A percentile compares a stretch with the other conserved stretches of the same genome.
Evolutionary conservation across 2,888 invertebrate genomes (phyloP).

Genomic region (Stenolophus ochropezus): DNA sequence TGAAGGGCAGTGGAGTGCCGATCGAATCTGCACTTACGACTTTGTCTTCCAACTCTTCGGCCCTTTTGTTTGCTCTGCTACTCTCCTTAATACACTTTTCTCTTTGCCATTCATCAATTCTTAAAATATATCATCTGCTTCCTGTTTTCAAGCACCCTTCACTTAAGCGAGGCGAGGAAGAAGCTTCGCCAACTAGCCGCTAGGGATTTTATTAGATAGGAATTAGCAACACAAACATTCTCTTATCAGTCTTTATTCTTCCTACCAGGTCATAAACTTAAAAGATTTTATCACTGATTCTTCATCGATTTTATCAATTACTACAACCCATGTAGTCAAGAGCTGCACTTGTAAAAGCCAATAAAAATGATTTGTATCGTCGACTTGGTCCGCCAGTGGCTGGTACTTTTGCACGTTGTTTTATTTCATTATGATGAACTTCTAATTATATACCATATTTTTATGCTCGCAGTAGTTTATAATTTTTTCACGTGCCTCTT

Average conservation of each 20-base stretch:
- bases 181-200: no score
- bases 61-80: not conserved
- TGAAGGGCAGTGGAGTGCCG: not conserved
- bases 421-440: slow-evolving; percentile 2
- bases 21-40: slow-evolving; percentile 44
- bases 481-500: not conserved
- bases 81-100: slow-evolving; percentile 6
- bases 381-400: not conserved
- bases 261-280: no score
- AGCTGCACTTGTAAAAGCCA: slow-evolving; percentile 12
- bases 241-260: no score
- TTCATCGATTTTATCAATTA: slow-evolving; percentile 19
- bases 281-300: slow-evolving; percentile 8
- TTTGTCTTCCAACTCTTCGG: slow-evolving; percentile 6
- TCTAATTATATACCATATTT: not conserved
- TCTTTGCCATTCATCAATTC: not conserved
- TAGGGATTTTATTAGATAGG: no score
- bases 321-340: slow-evolving; percentile 8
- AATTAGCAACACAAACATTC: no score
- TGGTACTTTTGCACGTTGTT: not conserved
- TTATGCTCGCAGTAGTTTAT: slow-evolving; percentile 2
- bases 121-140: not conserved
- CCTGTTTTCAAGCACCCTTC: not conserved
- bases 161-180: no score
- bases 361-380: slow-evolving; percentile 24